phyloP scores from a whole-genome alignment of 2,113 vertebrate species.

The Chloroceryle aenea region DNA sequence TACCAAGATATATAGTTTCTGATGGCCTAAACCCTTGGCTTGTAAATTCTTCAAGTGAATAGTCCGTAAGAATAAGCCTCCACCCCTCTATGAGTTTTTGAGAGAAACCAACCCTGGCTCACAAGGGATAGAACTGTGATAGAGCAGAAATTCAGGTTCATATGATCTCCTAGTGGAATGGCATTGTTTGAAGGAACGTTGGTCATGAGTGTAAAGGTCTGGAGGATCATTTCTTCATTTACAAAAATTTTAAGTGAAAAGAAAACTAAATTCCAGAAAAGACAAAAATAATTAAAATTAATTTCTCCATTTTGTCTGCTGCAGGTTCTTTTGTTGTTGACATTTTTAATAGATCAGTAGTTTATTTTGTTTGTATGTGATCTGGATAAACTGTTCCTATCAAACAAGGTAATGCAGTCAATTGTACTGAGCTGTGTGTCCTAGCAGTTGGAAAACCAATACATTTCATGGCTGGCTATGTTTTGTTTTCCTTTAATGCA shows the following conservation, averaged over 20 bases:
- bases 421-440: neutral
- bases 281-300: neutral
- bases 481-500: slow-evolving; percentile 51
- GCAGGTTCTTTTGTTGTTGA: neutral
- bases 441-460: neutral
- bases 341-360: neutral
- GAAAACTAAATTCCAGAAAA: neutral
- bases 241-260: neutral
- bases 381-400: neutral
- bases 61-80: neutral
- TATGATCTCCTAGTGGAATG: neutral
- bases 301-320: neutral
- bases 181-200: neutral
- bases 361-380: neutral
- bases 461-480: neutral
- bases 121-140: fast-evolving
- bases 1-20: neutral
- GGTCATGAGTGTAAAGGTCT: neutral
- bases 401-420: neutral
- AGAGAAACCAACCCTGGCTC: neutral
- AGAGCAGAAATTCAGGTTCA: neutral
- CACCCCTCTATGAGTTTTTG: neutral
- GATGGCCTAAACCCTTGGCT: neutral
- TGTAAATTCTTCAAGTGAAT: neutral
- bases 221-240: neutral